Base-by-base conservation (phyloP, 2,797 vertebrate genomes). In the Hapalemur alaotrensis region DNA sequence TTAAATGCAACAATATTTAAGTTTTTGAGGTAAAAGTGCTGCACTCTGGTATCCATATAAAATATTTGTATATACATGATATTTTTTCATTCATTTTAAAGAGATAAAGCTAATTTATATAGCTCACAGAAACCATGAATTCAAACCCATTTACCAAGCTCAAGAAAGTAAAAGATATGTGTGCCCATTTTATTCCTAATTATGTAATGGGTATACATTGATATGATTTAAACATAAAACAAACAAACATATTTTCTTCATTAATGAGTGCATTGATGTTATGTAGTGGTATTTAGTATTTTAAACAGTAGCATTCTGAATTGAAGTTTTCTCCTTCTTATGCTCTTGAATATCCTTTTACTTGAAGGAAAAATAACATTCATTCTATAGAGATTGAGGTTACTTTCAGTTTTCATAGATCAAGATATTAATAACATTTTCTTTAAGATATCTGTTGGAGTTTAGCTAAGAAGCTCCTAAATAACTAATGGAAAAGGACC, bases 341-440 rank as follows among this genome's bases (percentile, higher is more conserved):
- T 59, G 17, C 23, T 79, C 9, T 85, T 89, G 28, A 41, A 92
- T 84, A 93, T 83, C 28, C 35, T 87, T 92, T 67, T n/a, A 72
- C 4, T 61, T 61, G 57, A 75, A 46, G 63, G 18, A 85, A 96
- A 91, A 91, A 63, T 48, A 32, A 52, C 4, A 48, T 67, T 63
- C 4, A 87, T 80, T 94, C 91, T 38, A 61, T 57, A 96, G 32
- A 89, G 46, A 69, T 78, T 84, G 46, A 59, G 59, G 15, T 91
- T 46, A 67, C 50, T 69, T 92, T 80, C 52, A 70, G 61, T 22
- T 92, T 65, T 30, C 11, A 17, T 61, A 32, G 30, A 38, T 91
- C 25, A 89, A 96, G 23, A 70, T 89, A 84, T 81, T 89, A 79
- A 65, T 90, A 73, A 73, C 15, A 87, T 43, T 95, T 97, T 93